phyloP scores from a whole-genome alignment of 2,113 vertebrate genomes.

The Carassius carassius region DNA sequence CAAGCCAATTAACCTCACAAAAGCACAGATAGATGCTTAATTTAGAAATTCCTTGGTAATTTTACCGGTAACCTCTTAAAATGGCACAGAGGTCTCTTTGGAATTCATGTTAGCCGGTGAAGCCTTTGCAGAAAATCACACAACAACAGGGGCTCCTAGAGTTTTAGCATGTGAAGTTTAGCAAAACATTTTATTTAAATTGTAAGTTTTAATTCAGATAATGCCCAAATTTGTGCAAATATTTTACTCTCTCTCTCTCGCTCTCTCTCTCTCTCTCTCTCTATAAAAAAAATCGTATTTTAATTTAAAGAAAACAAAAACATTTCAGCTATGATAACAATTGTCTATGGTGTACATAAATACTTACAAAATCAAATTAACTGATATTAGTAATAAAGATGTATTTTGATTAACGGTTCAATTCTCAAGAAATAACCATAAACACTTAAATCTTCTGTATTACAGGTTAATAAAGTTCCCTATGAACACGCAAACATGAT shows the following conservation, averaged over 20 bases:
- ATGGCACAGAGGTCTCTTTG: neutral
- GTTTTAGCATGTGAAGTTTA: neutral
- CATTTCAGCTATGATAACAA: neutral
- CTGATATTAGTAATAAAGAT: too few species aligned
- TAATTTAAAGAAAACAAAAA: neutral
- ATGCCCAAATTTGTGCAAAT: neutral
- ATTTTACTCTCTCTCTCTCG: neutral
- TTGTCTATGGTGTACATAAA: neutral
- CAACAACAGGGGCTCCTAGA: neutral
- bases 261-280: neutral
- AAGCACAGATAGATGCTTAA: neutral
- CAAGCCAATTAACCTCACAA: conserved; percentile 30
- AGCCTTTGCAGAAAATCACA: neutral
- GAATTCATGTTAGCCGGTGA: neutral
- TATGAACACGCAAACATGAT: neutral
- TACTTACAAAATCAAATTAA: neutral
- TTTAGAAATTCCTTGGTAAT: neutral
- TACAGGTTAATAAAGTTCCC: neutral
- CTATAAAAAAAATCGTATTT: neutral
- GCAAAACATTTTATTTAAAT: neutral
- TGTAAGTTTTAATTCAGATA: neutral
- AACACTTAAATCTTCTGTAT: neutral
- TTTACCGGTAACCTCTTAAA: conserved; percentile 6
- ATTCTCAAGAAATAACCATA: neutral
- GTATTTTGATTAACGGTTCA: neutral